phyloP scores from a whole-genome alignment of 2,888 invertebrate genomes.

The Ormyrus nitidulus region DNA sequence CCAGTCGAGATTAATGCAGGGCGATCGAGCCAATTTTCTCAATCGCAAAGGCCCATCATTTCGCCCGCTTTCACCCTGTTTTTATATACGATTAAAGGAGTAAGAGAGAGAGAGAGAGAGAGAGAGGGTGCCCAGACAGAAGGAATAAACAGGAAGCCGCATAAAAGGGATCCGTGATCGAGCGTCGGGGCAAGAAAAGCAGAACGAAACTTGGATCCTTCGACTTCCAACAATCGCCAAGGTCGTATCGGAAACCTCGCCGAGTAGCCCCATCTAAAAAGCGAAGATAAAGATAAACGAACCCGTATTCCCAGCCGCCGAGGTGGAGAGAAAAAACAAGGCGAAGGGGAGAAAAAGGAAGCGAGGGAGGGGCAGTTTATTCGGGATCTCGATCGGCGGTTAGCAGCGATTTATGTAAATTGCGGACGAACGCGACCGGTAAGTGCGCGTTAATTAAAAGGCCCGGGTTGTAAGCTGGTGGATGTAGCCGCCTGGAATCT shows the following conservation, averaged over 20 bases:
- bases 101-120: neutral
- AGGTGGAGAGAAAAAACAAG: neutral
- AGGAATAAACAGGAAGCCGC: slow-evolving; percentile 2
- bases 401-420: neutral
- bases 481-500: neutral
- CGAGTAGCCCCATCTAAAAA: neutral
- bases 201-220: neutral
- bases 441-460: slow-evolving; percentile 23
- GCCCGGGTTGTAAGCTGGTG: neutral
- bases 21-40: slow-evolving; percentile 4
- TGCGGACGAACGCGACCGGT: slow-evolving; percentile 14
- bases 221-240: neutral
- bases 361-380: neutral
- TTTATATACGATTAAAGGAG: neutral
- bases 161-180: neutral
- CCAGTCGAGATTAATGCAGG: neutral
- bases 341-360: neutral
- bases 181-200: neutral
- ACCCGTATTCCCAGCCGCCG: neutral
- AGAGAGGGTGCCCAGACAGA: neutral
- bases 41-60: neutral
- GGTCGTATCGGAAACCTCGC: slow-evolving; percentile 5
- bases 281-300: neutral
- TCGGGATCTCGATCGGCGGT: too few species aligned
- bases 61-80: neutral